Percentiles rank a stretch among this genome's conserved stretches.
Evolutionary conservation across 2,797 vertebrate species (phyloP).

Genomic region (Enteromius treurensis): DNA sequence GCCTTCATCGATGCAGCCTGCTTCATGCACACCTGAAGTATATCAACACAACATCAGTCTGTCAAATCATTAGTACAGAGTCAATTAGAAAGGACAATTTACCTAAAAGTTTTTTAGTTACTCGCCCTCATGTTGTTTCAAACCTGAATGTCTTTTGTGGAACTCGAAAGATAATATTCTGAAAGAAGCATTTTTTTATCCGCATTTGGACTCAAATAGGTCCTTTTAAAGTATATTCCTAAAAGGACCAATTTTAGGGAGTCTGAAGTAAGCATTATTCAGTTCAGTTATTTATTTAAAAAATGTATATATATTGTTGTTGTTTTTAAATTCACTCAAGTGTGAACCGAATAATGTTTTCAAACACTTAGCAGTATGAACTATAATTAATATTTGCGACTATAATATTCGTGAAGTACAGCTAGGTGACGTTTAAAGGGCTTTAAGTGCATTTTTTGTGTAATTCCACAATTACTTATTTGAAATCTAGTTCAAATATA

Average conservation of each 20-base stretch:
- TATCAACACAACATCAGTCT: not conserved
- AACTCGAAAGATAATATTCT: not conserved
- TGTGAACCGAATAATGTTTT: not conserved
- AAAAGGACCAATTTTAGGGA: no score
- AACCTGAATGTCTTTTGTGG: not conserved
- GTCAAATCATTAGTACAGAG: not conserved
- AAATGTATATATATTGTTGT: no score
- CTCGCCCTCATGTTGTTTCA: not conserved
- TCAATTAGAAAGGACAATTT: not conserved
- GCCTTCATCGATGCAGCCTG: not conserved
- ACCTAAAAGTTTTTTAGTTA: not conserved
- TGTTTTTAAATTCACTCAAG: not conserved
- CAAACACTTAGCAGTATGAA: not conserved
- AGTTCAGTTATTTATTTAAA: no score
- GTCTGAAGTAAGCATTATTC: no score
- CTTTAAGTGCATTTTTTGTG: not conserved
- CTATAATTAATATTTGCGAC: not conserved
- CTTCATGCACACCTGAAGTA: slow-evolving; percentile 10
- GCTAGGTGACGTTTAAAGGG: no score
- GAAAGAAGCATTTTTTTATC: not conserved
- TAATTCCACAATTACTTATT: not conserved
- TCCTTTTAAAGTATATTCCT: not conserved
- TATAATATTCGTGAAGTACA: not conserved
- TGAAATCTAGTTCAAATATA: not conserved
- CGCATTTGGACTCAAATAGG: not conserved